phyloP scores from a whole-genome alignment of 2,888 invertebrate species.

The Mythimna vitellina region DNA sequence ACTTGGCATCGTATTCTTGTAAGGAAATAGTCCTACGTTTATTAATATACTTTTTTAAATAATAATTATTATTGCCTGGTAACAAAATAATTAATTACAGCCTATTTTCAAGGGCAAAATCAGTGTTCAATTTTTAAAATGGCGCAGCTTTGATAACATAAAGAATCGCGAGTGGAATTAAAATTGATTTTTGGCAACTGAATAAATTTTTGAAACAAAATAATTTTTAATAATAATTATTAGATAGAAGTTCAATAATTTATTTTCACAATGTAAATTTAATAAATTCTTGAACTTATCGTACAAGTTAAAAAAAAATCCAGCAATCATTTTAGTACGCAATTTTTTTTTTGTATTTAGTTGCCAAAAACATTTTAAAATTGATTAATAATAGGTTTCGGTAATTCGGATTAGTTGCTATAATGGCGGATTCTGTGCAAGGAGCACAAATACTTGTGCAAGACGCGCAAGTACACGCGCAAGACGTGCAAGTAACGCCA shows the following conservation, averaged over 20 bases:
- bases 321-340: neutral
- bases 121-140: conserved; percentile 13
- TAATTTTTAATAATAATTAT: neutral
- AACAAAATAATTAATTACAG: conserved; percentile 13
- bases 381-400: conserved; percentile 62
- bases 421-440: conserved; percentile 82
- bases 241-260: neutral
- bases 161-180: conserved; percentile 59
- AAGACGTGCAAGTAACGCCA: conserved; percentile 27
- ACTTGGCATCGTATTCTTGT: conserved; percentile 79
- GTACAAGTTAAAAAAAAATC: too few relatives aligned
- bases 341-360: neutral
- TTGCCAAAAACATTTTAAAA: conserved; percentile 55
- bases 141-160: neutral
- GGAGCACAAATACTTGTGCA: conserved; percentile 53
- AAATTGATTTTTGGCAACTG: conserved; percentile 55
- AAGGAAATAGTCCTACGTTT: conserved; percentile 69
- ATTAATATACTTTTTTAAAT: conserved; percentile 33
- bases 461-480: conserved; percentile 56
- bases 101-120: neutral
- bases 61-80: conserved; percentile 36
- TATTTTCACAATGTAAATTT: neutral
- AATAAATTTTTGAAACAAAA: neutral
- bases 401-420: conserved; percentile 58
- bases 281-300: neutral